Percentiles rank a stretch among this genome's conserved stretches.
phyloP scores from a whole-genome alignment of 2,113 vertebrate species.

The Gopherus flavomarginatus region DNA sequence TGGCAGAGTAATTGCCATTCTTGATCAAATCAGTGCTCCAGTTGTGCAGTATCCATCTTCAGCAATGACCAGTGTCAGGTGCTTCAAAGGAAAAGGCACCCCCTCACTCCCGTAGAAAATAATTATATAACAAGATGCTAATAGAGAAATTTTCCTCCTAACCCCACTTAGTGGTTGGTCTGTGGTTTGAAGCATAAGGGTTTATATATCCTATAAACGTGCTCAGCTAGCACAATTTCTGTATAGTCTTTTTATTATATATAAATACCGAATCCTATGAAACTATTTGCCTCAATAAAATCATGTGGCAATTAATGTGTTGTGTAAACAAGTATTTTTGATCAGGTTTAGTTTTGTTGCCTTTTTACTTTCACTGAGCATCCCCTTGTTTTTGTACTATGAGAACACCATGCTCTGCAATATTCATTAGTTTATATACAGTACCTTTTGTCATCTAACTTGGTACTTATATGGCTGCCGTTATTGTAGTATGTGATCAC shows the following conservation, averaged over 20 bases:
- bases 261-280: slow-evolving; percentile 24
- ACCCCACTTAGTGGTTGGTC: too few species aligned
- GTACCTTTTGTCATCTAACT: not conserved
- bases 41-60: too few species aligned
- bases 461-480: not conserved
- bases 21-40: too few species aligned
- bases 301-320: not conserved
- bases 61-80: too few species aligned
- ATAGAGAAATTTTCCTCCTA: too few species aligned
- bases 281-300: slow-evolving; percentile 30
- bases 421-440: not conserved
- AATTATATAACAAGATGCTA: too few species aligned
- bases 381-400: not conserved
- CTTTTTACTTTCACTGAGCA: not conserved
- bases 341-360: slow-evolving; percentile 6
- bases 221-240: too few species aligned
- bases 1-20: too few species aligned
- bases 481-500: not conserved
- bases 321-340: slow-evolving; percentile 23
- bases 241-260: not conserved
- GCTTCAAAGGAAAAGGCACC: too few species aligned
- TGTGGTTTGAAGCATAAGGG: too few species aligned
- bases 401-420: not conserved
- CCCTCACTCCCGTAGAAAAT: too few species aligned
- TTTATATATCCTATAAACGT: too few species aligned